Conservation (phyloP, 2,888 invertebrate species). For the Caenorhabditis macrosperma region DNA sequence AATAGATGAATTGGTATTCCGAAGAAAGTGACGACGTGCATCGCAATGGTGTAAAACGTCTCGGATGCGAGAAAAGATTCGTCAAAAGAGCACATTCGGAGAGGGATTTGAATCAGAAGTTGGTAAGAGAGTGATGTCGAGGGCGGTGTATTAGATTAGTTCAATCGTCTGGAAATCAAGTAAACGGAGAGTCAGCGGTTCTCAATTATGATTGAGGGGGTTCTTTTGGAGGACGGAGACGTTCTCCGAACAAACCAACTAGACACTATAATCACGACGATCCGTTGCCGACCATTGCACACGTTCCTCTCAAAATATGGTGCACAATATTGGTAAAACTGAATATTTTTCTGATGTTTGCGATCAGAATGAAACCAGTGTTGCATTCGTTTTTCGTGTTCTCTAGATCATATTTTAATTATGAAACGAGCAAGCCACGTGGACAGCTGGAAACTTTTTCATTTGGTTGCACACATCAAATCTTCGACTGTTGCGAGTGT, state of each 20-base stretch:
- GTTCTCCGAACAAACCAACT: neutral
- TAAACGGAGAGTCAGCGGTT: neutral
- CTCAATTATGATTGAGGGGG: neutral
- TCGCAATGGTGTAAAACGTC: neutral
- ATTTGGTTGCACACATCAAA: neutral
- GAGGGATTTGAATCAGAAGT: too few relatives aligned
- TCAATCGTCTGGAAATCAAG: neutral
- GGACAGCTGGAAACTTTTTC: neutral
- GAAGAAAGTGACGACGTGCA: neutral
- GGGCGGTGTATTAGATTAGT: neutral
- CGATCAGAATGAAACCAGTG: neutral
- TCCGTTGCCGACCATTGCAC: too few relatives aligned
- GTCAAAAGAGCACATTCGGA: neutral
- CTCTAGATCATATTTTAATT: neutral
- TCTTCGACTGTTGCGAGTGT: neutral
- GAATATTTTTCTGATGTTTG: neutral
- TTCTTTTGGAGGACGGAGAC: neutral
- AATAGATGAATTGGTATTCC: conserved; percentile 23
- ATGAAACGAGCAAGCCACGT: neutral
- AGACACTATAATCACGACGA: too few relatives aligned
- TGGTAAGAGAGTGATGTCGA: neutral
- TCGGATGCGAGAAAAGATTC: neutral
- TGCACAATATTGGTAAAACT: too few relatives aligned
- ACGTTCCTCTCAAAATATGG: too few relatives aligned
- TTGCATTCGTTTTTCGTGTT: neutral